Evolutionary conservation across 2,797 vertebrate species (phyloP).

Genomic region (Rhabdomys pumilio): DNA sequence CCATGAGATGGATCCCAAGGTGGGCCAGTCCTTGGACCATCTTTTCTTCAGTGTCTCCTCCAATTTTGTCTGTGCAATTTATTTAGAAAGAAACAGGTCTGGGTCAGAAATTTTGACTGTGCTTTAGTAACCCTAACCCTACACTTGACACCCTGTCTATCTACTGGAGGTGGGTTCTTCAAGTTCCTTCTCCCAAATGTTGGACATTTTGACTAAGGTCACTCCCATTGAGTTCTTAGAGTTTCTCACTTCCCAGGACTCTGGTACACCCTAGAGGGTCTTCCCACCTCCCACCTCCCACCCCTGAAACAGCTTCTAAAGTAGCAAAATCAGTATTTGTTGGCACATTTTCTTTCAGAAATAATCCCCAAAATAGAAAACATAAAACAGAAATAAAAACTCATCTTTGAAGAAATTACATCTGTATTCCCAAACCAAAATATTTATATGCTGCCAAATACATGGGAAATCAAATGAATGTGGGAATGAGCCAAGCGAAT

Average conservation of each 20-base stretch:
- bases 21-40: no score
- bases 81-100: not conserved
- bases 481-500: constrained; percentile 19
- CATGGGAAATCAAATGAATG: constrained; percentile 38
- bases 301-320: not conserved
- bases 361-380: constrained; percentile 8
- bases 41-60: not conserved
- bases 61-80: not conserved
- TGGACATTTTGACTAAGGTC: not conserved
- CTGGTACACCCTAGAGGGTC: not conserved
- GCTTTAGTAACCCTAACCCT: not conserved
- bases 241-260: not conserved
- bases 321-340: not conserved
- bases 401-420: constrained; percentile 51
- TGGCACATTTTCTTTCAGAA: constrained; percentile 18
- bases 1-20: not conserved
- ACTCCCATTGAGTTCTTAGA: no score
- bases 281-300: not conserved
- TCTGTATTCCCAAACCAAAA: constrained; percentile 58
- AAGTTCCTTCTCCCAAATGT: not conserved
- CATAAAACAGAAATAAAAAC: constrained; percentile 37
- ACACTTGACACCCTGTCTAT: not conserved
- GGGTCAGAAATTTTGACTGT: not conserved
- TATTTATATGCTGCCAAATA: constrained; percentile 47
- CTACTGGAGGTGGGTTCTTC: not conserved